These are phyloP conservation scores for Oreochromis mossambicus DNA, from an alignment of 2,797 vertebrate genomes.

Conservation along the genomic window DNA sequence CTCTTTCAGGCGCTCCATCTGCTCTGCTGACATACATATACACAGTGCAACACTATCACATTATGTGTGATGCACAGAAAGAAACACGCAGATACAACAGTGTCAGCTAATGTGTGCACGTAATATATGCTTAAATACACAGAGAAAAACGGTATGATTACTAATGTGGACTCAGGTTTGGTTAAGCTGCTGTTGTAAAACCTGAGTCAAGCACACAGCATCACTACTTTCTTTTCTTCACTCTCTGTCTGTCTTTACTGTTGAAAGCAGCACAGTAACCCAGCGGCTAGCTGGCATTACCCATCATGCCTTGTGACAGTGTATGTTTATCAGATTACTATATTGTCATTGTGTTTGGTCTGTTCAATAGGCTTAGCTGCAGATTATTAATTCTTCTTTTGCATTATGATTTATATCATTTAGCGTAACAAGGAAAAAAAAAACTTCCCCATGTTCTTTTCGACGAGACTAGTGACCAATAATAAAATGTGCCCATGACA, in stretches of 20 bases:
- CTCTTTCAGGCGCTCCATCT: conserved; percentile 48
- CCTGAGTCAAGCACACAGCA: not conserved
- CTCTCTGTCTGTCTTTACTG: not conserved
- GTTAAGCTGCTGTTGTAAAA: not conserved
- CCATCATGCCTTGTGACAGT: not conserved
- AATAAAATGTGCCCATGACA: not conserved
- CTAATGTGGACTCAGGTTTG: not conserved
- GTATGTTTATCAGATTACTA: too few relatives aligned
- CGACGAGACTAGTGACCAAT: rapidly evolving
- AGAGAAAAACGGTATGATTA: not conserved
- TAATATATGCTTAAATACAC: not conserved
- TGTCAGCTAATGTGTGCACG: not conserved
- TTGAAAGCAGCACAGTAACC: not conserved
- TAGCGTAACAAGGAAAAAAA: not conserved
- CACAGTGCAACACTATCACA: not conserved
- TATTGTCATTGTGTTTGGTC: not conserved
- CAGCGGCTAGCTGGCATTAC: not conserved
- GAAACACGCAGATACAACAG: rapidly evolving
- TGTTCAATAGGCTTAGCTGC: not conserved
- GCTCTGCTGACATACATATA: conserved; percentile 25
- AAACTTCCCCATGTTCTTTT: not conserved
- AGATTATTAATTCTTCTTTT: not conserved
- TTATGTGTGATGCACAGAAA: not conserved
- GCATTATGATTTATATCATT: not conserved
- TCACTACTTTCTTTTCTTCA: not conserved